Conservation (phyloP, 2,113 vertebrate genomes). For the Rissa tridactyla region DNA sequence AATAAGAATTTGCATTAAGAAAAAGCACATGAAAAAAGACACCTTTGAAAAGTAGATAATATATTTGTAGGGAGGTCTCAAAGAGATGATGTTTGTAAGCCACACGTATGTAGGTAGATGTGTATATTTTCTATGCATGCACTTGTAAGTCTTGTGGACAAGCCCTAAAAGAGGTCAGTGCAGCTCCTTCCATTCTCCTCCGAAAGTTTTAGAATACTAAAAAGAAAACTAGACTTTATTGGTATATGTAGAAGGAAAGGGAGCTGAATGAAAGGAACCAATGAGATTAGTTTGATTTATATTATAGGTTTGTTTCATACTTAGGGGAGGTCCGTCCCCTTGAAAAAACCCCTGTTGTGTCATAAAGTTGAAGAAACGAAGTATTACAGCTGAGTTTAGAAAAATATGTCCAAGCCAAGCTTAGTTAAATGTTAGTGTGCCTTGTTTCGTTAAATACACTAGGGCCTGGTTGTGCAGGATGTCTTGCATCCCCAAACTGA, state of each 20-base stretch:
- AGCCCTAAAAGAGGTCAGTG: not conserved
- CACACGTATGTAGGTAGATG: rapidly evolving
- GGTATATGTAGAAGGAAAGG: not conserved
- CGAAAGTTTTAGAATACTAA: not conserved
- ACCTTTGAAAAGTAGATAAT: not conserved
- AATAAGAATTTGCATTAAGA: not conserved
- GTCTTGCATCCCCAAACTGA: not conserved
- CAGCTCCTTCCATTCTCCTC: not conserved
- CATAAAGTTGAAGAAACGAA: not conserved
- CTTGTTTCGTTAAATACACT: not conserved
- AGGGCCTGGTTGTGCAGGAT: not conserved
- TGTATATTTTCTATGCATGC: not conserved
- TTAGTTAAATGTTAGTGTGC: not conserved
- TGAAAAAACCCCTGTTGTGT: not conserved
- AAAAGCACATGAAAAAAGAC: not conserved
- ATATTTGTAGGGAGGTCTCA: not conserved
- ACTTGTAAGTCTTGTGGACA: not conserved
- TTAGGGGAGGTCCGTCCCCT: not conserved
- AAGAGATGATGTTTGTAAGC: not conserved
- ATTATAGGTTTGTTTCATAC: not conserved
- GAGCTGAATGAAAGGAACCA: not conserved
- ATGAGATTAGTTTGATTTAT: not conserved
- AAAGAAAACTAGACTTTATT: not conserved
- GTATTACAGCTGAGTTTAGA: not conserved
- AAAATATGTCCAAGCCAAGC: not conserved